These are phyloP conservation scores for Upupa epops DNA, from an alignment of 2,113 vertebrate genomes.

Conservation along the genomic window DNA sequence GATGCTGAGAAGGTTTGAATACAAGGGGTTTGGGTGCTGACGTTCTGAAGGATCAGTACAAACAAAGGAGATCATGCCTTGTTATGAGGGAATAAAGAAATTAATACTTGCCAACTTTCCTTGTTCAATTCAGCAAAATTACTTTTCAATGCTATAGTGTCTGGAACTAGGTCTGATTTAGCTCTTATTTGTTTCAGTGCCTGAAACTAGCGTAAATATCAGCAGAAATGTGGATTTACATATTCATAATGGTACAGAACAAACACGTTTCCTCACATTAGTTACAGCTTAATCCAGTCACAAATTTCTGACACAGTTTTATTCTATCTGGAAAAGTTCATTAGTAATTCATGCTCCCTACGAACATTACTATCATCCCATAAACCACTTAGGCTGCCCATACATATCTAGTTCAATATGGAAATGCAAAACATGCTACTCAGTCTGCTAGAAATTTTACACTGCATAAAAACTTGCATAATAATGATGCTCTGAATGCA, in stretches of 20 bases:
- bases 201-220: constrained; percentile 67
- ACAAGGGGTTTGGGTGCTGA: constrained; percentile 12
- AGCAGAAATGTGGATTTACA: constrained; percentile 65
- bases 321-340: not conserved
- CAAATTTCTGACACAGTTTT: not conserved
- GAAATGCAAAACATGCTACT: not conserved
- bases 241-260: constrained; percentile 27
- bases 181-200: constrained; percentile 61
- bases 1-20: constrained; percentile 53
- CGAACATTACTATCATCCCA: not conserved
- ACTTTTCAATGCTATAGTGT: constrained; percentile 67
- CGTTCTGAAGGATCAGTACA: constrained; percentile 53
- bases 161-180: constrained; percentile 68
- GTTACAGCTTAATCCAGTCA: constrained; percentile 1
- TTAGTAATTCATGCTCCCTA: not conserved
- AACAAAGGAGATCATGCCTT: constrained; percentile 81
- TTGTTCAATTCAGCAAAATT: constrained; percentile 75
- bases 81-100: constrained; percentile 71
- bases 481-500: not conserved
- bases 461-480: not conserved
- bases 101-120: constrained; percentile 87
- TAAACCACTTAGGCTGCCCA: not conserved
- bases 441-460: not conserved
- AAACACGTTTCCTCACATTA: not conserved
- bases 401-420: not conserved